These are phyloP conservation scores for Hirtodrosophila alboralis DNA, from an alignment of 2,888 invertebrate species.

Conservation along the genomic window DNA sequence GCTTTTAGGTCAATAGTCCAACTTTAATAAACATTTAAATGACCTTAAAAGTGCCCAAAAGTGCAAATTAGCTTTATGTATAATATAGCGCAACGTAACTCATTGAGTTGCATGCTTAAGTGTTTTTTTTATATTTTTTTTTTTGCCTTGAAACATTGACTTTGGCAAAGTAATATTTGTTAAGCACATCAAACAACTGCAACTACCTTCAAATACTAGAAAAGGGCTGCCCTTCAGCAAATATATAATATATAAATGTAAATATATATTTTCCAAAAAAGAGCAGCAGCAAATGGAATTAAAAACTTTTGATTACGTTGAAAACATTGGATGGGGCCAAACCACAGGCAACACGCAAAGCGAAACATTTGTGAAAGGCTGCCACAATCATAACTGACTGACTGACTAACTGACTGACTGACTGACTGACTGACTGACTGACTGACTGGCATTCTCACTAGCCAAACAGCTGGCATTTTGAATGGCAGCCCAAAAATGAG, in stretches of 20 bases:
- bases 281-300: constrained; percentile 48
- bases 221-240: constrained; percentile 13
- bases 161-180: constrained; percentile 21
- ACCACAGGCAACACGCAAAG: constrained; percentile 15
- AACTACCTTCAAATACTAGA: background rate
- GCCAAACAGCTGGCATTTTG: constrained; percentile 15
- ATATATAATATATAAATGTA: constrained; percentile 28
- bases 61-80: constrained; percentile 4
- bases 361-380: constrained; percentile 29
- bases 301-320: constrained; percentile 64
- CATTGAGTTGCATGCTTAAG: constrained; percentile 16
- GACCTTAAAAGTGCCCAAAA: constrained; percentile 2
- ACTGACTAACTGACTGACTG: constrained; percentile 18
- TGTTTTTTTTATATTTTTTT: too few relatives aligned
- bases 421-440: constrained; percentile 3
- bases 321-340: constrained; percentile 33
- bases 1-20: background rate
- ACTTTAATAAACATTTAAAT: background rate
- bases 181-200: constrained; percentile 30
- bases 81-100: too few relatives aligned
- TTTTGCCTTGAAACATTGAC: constrained; percentile 34
- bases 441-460: constrained; percentile 20
- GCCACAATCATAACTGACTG: constrained; percentile 50
- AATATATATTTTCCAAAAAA: constrained; percentile 26
- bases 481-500: constrained; percentile 31